A percentile compares a stretch with the other conserved stretches of the same genome.
These are phyloP conservation scores for Bombus superbus DNA, from an alignment of 1,140 invertebrate genomes.

Conservation along the genomic window DNA sequence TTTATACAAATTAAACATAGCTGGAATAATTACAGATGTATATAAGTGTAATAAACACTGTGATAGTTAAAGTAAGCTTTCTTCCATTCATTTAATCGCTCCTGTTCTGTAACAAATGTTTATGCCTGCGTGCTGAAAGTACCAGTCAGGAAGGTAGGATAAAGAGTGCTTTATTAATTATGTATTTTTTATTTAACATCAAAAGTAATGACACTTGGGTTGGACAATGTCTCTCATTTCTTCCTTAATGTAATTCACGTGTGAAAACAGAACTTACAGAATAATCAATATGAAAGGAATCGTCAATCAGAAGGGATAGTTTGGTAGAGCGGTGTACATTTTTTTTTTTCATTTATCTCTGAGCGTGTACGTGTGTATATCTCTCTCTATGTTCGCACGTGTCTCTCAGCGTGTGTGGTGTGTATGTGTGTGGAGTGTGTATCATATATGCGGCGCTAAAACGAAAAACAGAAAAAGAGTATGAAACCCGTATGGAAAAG, in stretches of 20 bases:
- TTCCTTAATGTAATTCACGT: constrained; percentile 75
- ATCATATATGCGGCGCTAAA: constrained; percentile 68
- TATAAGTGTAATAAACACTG: constrained; percentile 45
- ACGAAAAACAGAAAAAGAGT: constrained; percentile 72
- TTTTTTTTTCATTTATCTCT: constrained; percentile 50
- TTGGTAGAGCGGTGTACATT: constrained; percentile 73
- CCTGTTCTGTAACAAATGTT: background rate
- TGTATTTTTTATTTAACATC: constrained; percentile 83
- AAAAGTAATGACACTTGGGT: constrained; percentile 83
- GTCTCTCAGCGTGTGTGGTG: constrained; percentile 26
- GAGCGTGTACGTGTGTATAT: constrained; percentile 55
- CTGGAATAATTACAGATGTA: constrained; percentile 34
- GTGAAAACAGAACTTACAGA: constrained; percentile 80
- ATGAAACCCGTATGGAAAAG: constrained; percentile 58
- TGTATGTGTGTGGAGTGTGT: constrained; percentile 42
- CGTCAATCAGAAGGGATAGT: constrained; percentile 76
- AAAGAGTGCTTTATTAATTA: constrained; percentile 76
- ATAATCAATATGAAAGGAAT: constrained; percentile 79
- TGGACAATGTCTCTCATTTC: constrained; percentile 80
- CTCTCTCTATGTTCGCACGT: constrained; percentile 55
- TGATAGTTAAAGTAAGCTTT: constrained; percentile 38
- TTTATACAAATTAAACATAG: constrained; percentile 31
- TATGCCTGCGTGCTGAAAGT: background rate
- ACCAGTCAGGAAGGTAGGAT: constrained; percentile 33
- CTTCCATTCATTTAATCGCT: background rate